These are phyloP conservation scores for Diaprepes abbreviatus DNA, from an alignment of 2,888 invertebrate genomes.

Conservation along the genomic window DNA sequence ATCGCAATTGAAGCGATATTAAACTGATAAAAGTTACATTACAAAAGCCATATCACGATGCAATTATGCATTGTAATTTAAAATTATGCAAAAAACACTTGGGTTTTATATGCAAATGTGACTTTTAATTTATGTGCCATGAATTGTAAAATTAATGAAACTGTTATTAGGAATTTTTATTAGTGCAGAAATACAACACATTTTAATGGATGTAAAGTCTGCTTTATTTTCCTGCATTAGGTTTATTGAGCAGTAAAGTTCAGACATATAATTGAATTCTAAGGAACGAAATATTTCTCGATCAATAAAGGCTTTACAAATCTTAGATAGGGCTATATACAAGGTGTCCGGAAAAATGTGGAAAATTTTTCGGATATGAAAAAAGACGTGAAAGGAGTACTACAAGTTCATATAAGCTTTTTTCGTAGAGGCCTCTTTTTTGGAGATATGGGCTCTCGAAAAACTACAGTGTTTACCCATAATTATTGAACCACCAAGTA, in stretches of 20 bases:
- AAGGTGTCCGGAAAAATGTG: too few relatives aligned
- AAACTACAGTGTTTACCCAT: too few relatives aligned
- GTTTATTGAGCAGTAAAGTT: neutral
- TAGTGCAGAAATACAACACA: neutral
- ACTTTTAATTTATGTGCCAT: conserved; percentile 11
- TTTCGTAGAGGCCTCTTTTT: too few relatives aligned
- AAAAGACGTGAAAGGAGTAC: too few relatives aligned
- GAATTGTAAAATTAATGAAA: conserved; percentile 2
- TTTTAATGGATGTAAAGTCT: neutral
- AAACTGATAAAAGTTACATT: conserved; percentile 2
- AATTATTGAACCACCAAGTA: too few relatives aligned
- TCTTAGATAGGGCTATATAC: too few relatives aligned
- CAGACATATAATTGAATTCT: too few relatives aligned
- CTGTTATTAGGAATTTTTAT: conserved; percentile 6
- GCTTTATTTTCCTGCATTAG: neutral
- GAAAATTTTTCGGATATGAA: too few relatives aligned
- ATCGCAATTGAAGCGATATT: neutral
- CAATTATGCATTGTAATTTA: neutral
- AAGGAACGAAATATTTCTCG: too few relatives aligned
- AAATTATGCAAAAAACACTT: conserved; percentile 11
- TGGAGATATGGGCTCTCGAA: too few relatives aligned
- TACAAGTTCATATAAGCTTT: too few relatives aligned
- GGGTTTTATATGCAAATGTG: conserved; percentile 7
- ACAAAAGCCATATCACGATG: conserved; percentile 9
- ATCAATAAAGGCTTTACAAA: too few relatives aligned